Evolutionary conservation across 2,113 vertebrate genomes (phyloP).

Genomic region (Cyprinodon brontotheroides): DNA sequence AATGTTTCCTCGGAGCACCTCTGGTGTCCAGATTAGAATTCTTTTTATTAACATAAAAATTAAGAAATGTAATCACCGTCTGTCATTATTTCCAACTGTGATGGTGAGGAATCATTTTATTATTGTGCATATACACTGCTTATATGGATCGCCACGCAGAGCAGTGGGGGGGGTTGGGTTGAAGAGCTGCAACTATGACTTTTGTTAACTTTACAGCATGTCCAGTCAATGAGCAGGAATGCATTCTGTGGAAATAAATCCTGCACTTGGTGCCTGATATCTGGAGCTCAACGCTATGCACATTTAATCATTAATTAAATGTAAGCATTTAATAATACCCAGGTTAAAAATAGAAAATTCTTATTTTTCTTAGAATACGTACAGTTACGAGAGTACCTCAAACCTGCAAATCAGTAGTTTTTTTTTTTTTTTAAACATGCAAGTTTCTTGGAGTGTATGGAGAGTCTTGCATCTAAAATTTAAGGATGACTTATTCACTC

Average conservation of each 20-base stretch:
- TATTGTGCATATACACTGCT: too few species aligned
- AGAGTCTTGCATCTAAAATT: constrained; percentile 2
- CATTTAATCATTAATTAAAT: too few species aligned
- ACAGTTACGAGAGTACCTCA: constrained; percentile 17
- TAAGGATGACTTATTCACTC: background rate
- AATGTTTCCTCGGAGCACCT: background rate
- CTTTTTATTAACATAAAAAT: background rate
- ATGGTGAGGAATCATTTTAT: too few species aligned
- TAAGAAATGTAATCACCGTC: background rate
- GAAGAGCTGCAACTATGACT: background rate
- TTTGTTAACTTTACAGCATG: background rate
- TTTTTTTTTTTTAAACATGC: constrained; percentile 4
- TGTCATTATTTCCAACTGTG: background rate
- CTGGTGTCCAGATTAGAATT: background rate
- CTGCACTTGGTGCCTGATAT: too few species aligned
- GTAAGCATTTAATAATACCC: background rate
- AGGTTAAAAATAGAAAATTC: background rate
- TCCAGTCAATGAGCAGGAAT: background rate
- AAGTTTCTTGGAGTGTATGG: constrained; percentile 30
- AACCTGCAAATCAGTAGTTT: constrained; percentile 24
- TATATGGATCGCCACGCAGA: too few species aligned
- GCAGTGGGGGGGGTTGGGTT: too few species aligned
- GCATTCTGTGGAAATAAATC: too few species aligned
- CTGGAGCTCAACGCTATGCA: too few species aligned
- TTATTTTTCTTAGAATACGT: background rate